Conservation (phyloP, 2,888 invertebrate species). For the Microctonus hyperodae region DNA sequence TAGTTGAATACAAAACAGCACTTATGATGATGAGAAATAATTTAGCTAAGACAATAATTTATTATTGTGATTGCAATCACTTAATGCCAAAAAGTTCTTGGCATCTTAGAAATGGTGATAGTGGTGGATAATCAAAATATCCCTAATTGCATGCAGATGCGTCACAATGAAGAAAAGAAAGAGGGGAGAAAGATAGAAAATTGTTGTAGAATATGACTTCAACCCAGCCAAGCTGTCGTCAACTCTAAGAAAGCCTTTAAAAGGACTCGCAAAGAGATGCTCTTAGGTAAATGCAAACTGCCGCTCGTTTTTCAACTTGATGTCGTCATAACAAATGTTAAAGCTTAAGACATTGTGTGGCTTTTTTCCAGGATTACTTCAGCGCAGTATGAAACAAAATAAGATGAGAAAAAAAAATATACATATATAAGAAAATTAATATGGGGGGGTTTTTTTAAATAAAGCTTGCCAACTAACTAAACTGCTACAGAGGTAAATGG, state of each 20-base stretch:
- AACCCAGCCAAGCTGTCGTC: slow-evolving; percentile 12
- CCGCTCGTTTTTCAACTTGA: slow-evolving; percentile 31
- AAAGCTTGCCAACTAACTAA: not conserved
- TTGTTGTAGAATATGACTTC: slow-evolving; percentile 20
- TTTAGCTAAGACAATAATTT: slow-evolving; percentile 3
- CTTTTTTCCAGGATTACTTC: slow-evolving; percentile 20
- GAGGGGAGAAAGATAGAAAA: slow-evolving; percentile 1
- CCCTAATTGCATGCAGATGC: slow-evolving; percentile 19
- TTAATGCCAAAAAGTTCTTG: slow-evolving; percentile 33
- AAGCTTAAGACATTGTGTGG: slow-evolving; percentile 30
- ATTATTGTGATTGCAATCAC: slow-evolving; percentile 34
- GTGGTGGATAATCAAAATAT: slow-evolving; percentile 20
- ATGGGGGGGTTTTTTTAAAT: not conserved
- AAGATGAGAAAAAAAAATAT: not conserved
- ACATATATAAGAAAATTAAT: not conserved
- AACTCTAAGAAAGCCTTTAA: slow-evolving; percentile 22
- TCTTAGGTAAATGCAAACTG: slow-evolving; percentile 37
- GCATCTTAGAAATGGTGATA: not conserved
- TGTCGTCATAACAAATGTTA: slow-evolving; percentile 33
- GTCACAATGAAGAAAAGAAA: slow-evolving; percentile 18
- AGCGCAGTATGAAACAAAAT: not conserved
- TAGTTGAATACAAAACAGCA: slow-evolving; percentile 7
- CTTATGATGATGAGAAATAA: slow-evolving; percentile 11
- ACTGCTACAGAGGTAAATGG: not conserved
- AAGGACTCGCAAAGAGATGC: slow-evolving; percentile 26